Conservation (phyloP, 2,113 vertebrate species). For the Panthera uncia region DNA sequence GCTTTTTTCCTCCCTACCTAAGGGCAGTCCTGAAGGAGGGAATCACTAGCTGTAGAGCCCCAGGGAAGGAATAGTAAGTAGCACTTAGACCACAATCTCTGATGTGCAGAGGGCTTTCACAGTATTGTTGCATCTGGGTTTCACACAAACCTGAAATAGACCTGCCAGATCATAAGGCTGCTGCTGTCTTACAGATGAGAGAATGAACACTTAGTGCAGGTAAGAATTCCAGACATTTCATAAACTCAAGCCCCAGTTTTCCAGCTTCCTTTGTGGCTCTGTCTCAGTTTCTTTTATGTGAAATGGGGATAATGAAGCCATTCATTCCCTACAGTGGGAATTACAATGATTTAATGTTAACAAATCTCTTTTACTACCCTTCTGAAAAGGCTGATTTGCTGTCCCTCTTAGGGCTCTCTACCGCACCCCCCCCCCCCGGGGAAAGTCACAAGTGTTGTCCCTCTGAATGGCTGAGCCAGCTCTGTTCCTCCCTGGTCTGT, state of each 20-base stretch:
- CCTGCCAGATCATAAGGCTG: neutral
- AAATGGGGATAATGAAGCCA: neutral
- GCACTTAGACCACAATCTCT: neutral
- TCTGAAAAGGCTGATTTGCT: neutral
- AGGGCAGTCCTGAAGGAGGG: neutral
- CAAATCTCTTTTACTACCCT: neutral
- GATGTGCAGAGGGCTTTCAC: accelerated
- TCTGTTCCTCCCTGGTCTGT: neutral
- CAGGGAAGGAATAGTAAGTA: neutral
- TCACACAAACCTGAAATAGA: neutral
- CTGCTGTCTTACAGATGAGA: neutral
- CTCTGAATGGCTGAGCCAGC: too few species aligned
- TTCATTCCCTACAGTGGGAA: neutral
- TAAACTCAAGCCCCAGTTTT: neutral
- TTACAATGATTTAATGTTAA: neutral
- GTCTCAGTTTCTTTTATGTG: neutral
- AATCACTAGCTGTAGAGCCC: neutral
- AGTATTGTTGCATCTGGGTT: neutral
- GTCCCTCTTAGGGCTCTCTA: neutral
- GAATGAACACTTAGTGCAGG: too few species aligned
- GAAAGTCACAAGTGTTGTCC: neutral
- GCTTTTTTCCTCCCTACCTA: neutral
- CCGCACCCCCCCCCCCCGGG: neutral
- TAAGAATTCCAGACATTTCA: neutral
- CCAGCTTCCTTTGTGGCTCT: neutral